Evolutionary conservation across 2,113 vertebrate genomes (phyloP).

Genomic region (Orientallactaga bullata): DNA sequence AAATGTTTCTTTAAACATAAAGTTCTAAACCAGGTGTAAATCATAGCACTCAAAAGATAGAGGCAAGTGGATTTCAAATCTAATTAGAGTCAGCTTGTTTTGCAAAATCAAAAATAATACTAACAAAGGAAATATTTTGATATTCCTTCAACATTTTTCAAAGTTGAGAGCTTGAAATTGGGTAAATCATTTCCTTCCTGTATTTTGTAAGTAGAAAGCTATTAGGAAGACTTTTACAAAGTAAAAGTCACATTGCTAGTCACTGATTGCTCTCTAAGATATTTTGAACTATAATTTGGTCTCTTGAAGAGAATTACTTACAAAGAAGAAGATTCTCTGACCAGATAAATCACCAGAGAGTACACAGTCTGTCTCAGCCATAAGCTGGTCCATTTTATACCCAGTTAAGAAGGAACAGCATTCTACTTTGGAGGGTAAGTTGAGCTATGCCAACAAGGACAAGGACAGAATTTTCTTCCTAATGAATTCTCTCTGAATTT

Average conservation of each 20-base stretch:
- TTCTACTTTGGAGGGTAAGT: not conserved
- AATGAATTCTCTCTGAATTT: not conserved
- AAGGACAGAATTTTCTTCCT: not conserved
- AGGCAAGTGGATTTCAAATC: not conserved
- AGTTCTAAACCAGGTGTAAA: not conserved
- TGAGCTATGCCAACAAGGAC: not conserved
- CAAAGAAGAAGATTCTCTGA: slow-evolving; percentile 17
- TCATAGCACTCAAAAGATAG: not conserved
- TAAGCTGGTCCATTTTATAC: not conserved
- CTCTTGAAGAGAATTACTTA: slow-evolving; percentile 39
- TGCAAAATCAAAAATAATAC: not conserved
- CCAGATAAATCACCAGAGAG: slow-evolving; percentile 31
- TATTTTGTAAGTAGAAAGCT: not conserved
- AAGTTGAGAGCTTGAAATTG: slow-evolving; percentile 5
- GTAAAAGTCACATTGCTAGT: not conserved
- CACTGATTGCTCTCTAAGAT: slow-evolving; percentile 15
- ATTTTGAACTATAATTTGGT: slow-evolving; percentile 51
- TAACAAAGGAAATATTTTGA: not conserved
- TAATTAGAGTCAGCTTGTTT: not conserved
- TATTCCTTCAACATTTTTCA: slow-evolving; percentile 26
- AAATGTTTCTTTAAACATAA: not conserved
- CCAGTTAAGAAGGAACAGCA: slow-evolving; percentile 35
- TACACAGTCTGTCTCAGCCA: not conserved
- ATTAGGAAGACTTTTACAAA: not conserved
- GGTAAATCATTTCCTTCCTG: not conserved